Base-by-base conservation (phyloP, 1,140 invertebrate genomes). In the Micrasema minimum region DNA sequence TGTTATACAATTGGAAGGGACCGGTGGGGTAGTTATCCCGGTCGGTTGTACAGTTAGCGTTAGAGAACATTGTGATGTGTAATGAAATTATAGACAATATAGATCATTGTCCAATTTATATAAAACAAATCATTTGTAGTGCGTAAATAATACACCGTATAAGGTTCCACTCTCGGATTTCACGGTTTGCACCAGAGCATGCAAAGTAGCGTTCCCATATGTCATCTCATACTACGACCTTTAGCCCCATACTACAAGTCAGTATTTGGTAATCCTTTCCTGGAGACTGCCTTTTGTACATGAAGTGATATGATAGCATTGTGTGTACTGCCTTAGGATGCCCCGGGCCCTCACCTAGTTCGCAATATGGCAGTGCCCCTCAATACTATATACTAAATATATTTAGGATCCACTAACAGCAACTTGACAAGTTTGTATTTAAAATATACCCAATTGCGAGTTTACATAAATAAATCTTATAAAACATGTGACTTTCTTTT, bases 401-500 rank as follows among this genome's bases (percentile, higher is more conserved):
- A 71, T 69, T 74, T 75, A 75, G 74, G 62, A 71, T 50, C 66
- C 74, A 72, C 70, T 62, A 59, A 69, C 74, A 48, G 67, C 70
- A 75, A 70, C 68, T 75, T 72, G 62, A 75, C 73, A 75, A 77
- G 81, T 85, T 84, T 85, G 82, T 85, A 85, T 83, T 85, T 62
- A 76, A 82, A 84, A 83, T 83, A 83, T 85, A 82, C 82, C 81
- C 70, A 70, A 72, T 65, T 82, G 82, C 83, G 83, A 85, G 83
- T 85, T 85, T 85, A 85, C 82, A 85, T 83, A 78, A 85, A 84
- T 84, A 84, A 85, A 85, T 81, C 77, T 80, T 82, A 81, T 80
- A 74, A 73, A 76, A 69, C 67, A 62, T 46, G 9, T 18, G 4
- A 50, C 57, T 69, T 69, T 69, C 20, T 59, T 69, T 69, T 62